A percentile compares a stretch with the other conserved stretches of the same genome.
phyloP scores from a whole-genome alignment of 2,113 vertebrate genomes.

The Scytalopus superciliaris region DNA sequence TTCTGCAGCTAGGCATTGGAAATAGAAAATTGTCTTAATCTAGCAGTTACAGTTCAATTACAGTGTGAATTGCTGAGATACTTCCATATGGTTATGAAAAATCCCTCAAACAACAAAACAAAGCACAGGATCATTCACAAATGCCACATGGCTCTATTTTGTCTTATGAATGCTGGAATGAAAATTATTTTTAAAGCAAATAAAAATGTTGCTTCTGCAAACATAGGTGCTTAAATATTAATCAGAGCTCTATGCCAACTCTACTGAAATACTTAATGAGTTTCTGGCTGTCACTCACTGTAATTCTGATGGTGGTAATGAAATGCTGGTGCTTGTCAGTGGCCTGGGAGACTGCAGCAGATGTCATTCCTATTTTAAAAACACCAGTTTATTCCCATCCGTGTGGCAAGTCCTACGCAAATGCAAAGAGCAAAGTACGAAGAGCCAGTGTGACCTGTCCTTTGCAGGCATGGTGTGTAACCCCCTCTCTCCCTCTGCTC shows the following conservation, averaged over 20 bases:
- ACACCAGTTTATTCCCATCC: neutral
- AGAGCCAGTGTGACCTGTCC: neutral
- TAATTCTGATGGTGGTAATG: constrained; percentile 16
- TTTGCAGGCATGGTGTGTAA: neutral
- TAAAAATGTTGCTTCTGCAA: constrained; percentile 38
- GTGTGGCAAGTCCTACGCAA: neutral
- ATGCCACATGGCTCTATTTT: neutral
- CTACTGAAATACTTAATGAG: constrained; percentile 6
- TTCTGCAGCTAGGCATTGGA: neutral
- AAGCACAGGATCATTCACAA: neutral
- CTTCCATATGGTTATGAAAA: neutral
- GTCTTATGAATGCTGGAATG: neutral
- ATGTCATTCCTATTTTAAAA: neutral
- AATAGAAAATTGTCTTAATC: constrained; percentile 7
- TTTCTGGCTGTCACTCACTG: constrained; percentile 40
- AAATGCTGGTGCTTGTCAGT: neutral
- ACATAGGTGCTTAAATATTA: constrained; percentile 41
- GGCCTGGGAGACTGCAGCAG: neutral
- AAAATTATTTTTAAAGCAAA: constrained; percentile 35
- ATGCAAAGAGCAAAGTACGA: neutral
- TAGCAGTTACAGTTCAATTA: constrained; percentile 11
- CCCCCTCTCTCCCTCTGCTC: neutral
- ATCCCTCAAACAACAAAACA: neutral
- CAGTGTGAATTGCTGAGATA: neutral
- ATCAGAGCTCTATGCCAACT: constrained; percentile 18